Base-by-base conservation (phyloP, 2,888 invertebrate genomes). In the Noctua pronuba region DNA sequence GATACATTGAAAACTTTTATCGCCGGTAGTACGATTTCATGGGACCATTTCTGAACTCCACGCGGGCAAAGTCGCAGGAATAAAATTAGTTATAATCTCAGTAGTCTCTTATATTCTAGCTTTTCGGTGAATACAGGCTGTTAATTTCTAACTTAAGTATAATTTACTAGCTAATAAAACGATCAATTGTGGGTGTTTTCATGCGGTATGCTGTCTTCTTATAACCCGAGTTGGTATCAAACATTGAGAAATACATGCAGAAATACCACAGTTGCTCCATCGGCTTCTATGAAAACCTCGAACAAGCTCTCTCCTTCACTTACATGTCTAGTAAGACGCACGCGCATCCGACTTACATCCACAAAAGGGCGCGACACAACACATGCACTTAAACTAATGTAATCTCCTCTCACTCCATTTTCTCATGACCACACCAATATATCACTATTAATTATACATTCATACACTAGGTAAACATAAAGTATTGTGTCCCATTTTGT, bases 361-460 rank as follows among this genome's bases (percentile, higher is more conserved):
- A 75, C 35, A 60, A 46, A 73, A 79, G 79, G 86, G 78, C 80
- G 76, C 38, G 75, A 49, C 58, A 67, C 72, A 74, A 31, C 75
- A 58, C 84, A 76, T 52, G 67, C 64, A 81, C 84, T 78, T 41
- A 80, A 35, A 67, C 73, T 62, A 84, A 75, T 85, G 86, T 94
- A 95, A 92, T 93, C 95, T 90, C 84, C 86, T 92, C 92, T 91
- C 86, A 77, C 84, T 88, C 82, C 87, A 90, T 92, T 95, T 96
- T 96, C 96, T 96, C 96, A 96, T 96, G 96, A 93, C 93, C 93
- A 88, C 92, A 90, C 91, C 90, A 91, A 94, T 95, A 95, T 94
- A 94, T 95, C 92, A 94, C 89, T 92, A 95, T 96, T 95, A 96
- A 95, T 96, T 96, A 96, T 96, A 94, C 96, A 96, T 96, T 96